Conservation (phyloP, 2,113 vertebrate species). For the Macquaria ambigua region DNA sequence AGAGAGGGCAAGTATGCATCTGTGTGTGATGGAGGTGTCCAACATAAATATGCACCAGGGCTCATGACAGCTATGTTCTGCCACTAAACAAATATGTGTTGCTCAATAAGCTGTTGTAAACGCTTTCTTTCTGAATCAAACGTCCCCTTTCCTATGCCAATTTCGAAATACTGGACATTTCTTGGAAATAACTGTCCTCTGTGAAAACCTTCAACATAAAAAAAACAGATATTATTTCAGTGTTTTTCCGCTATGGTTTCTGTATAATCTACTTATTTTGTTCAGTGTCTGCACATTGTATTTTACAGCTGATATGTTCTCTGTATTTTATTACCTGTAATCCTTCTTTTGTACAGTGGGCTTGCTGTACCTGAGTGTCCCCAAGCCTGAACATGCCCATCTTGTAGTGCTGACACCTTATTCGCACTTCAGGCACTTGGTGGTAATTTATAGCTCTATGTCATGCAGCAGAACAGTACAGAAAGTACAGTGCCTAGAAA, state of each 20-base stretch:
- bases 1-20: neutral
- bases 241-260: neutral
- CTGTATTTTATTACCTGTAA: constrained; percentile 24
- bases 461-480: neutral
- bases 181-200: neutral
- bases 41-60: neutral
- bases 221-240: neutral
- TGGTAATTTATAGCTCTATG: constrained; percentile 1
- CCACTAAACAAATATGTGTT: constrained; percentile 25
- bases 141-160: neutral
- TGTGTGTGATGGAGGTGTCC: neutral
- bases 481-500: neutral
- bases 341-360: constrained; percentile 34
- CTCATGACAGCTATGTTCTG: neutral
- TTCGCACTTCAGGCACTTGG: neutral
- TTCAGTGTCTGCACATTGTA: neutral
- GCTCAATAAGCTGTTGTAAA: neutral
- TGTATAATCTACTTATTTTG: constrained; percentile 11
- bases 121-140: constrained; percentile 17
- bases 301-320: constrained; percentile 6
- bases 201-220: neutral
- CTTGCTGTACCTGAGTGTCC: neutral
- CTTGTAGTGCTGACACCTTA: neutral
- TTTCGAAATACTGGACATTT: constrained; percentile 26
- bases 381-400: constrained; percentile 50